Percentiles rank a stretch among this genome's conserved stretches.
Conservation (phyloP, 2,888 invertebrate species). For the Dyspetes luteomarginatus region DNA sequence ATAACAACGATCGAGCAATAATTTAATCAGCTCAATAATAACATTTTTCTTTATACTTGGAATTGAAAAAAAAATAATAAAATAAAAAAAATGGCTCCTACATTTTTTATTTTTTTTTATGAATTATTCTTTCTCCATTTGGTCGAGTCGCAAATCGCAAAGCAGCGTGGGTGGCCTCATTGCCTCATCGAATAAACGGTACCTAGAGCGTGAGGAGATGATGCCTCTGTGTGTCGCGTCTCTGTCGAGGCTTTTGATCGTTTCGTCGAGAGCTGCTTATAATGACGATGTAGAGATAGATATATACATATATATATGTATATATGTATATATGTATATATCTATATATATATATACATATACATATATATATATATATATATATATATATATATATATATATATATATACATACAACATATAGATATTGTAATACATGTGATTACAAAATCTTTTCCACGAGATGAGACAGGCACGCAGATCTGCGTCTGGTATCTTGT, state of each 20-base stretch:
- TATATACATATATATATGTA: background rate
- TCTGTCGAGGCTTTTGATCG: conserved; percentile 4
- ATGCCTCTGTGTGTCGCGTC: conserved; percentile 1
- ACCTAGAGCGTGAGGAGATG: conserved; percentile 42
- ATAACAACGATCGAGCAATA: too few relatives aligned
- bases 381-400: background rate
- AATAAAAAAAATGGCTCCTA: background rate
- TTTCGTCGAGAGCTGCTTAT: conserved; percentile 13
- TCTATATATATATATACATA: background rate
- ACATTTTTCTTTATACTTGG: too few relatives aligned
- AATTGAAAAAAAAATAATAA: too few relatives aligned
- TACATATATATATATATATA: too few relatives aligned
- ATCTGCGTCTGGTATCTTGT: conserved; percentile 28
- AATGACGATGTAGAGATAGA: background rate
- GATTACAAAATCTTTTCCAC: conserved; percentile 20
- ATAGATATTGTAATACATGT: too few relatives aligned
- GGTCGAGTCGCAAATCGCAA: background rate
- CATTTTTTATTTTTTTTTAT: background rate
- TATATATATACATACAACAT: background rate
- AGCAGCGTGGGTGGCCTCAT: conserved; percentile 45
- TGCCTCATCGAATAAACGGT: conserved; percentile 42
- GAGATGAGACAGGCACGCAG: background rate
- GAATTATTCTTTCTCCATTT: conserved; percentile 1
- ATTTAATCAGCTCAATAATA: too few relatives aligned
- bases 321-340: background rate